These are phyloP conservation scores for Eupithecia pulchellata DNA, from an alignment of 2,888 invertebrate species.

Conservation along the genomic window DNA sequence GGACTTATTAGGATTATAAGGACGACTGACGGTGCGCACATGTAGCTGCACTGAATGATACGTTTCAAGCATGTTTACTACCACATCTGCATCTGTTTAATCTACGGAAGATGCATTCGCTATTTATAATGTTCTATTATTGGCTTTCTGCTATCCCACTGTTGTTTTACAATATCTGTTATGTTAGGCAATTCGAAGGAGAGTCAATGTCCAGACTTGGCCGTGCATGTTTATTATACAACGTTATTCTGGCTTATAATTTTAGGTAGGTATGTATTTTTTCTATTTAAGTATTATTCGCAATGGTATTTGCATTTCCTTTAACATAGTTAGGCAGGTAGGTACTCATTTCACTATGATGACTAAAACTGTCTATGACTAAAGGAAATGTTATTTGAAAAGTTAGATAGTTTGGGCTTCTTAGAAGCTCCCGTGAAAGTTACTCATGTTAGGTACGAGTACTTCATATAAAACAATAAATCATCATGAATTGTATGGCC, in stretches of 20 bases:
- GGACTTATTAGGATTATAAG: neutral
- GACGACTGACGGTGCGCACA: neutral
- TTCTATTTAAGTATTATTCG: too few species aligned
- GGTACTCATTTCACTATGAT: too few species aligned
- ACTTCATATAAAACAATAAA: slow-evolving; percentile 21
- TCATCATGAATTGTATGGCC: slow-evolving; percentile 23
- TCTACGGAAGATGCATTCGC: neutral
- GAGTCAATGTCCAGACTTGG: neutral
- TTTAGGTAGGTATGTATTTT: too few species aligned
- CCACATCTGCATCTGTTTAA: slow-evolving; percentile 15
- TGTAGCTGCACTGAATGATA: neutral
- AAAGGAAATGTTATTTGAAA: neutral
- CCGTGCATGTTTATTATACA: neutral
- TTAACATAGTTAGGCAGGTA: neutral
- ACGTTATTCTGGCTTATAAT: neutral
- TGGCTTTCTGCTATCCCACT: slow-evolving; percentile 9
- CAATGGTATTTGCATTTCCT: too few species aligned
- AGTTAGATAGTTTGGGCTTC: slow-evolving; percentile 12
- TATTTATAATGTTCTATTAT: slow-evolving; percentile 22
- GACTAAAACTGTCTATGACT: neutral
- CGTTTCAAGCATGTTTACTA: slow-evolving; percentile 8
- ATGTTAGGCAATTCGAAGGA: neutral
- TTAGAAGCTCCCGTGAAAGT: slow-evolving; percentile 21
- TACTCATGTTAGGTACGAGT: slow-evolving; percentile 9
- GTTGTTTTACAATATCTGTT: neutral